Evolutionary conservation across 1,140 invertebrate genomes (phyloP), one percentile per base, ranked within the genome.

Genomic region (Eubasilissa regina): DNA sequence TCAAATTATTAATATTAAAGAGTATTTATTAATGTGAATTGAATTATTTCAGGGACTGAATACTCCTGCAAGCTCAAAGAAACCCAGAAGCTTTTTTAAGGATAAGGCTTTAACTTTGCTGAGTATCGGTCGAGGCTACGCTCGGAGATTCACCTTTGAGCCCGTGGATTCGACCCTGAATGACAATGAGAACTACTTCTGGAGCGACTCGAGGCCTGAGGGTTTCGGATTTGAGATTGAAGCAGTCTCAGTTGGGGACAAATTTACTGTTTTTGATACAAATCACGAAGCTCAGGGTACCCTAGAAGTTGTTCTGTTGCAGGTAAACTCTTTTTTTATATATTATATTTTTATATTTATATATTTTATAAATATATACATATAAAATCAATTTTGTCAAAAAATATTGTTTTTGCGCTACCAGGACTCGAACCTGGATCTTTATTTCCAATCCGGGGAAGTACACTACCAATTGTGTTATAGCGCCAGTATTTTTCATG

Each of bases 181-280:
- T 87, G 89, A 92, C 70, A 94, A 94, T 84, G 87, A 89, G 12
- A 93, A 94, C 84, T 94, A 93, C 84, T 95, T 95, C 88, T 95
- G 94, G 93, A 92, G 93, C 12, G 94, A 95, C 87, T 94, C 93
- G 48, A 87, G 91, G 77, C 91, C 92, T 8, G 91, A 92, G 84
- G 94, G 94, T 48, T 95, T 92, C 84, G 92, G 91, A 15, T 95
- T 95, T 85, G 92, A 93, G 83, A 86, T 95, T 44, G 91, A 93
- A 84, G 91, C 93, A 7, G 88, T 95, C 1, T 91, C 91, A n/a
- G 86, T 91, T 68, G 93, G 93, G 6, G 92, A 94, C 77, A 93
- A 93, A 84, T 95, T 94, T 84, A 93, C 92, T 4, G 91, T 95
- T 12, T 92, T 90, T 80, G 92, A 94, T 85, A 87, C 90, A 4